A percentile compares a stretch with the other conserved stretches of the same genome.
Conservation (phyloP, 2,113 vertebrate species). For the Seriola dumerili region DNA sequence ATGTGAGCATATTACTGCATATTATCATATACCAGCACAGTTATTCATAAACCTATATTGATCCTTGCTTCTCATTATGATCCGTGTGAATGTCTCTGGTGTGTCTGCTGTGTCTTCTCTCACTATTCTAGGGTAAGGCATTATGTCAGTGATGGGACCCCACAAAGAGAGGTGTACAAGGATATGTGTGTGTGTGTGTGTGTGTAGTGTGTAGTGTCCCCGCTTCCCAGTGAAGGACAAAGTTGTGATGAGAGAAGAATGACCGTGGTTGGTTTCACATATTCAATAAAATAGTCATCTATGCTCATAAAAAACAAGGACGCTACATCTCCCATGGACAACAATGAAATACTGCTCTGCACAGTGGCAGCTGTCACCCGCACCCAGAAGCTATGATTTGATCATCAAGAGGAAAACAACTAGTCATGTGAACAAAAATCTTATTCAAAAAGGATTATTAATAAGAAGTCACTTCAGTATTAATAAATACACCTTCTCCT, state of each 20-base stretch:
- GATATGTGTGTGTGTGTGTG: too few relatives aligned
- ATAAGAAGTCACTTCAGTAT: neutral
- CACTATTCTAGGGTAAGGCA: too few relatives aligned
- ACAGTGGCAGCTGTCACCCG: constrained; percentile 26
- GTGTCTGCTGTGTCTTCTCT: neutral
- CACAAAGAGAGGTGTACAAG: too few relatives aligned
- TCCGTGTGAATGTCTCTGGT: neutral
- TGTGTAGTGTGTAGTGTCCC: constrained; percentile 10
- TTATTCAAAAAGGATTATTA: neutral
- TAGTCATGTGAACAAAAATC: neutral
- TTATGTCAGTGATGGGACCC: too few relatives aligned
- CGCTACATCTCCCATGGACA: constrained; percentile 58
- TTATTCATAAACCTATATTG: neutral
- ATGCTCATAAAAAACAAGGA: constrained; percentile 72
- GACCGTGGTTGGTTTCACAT: constrained; percentile 68
- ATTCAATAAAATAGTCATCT: constrained; percentile 76
- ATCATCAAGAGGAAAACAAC: neutral
- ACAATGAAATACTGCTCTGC: constrained; percentile 54
- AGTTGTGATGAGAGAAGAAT: constrained; percentile 62
- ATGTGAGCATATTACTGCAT: neutral
- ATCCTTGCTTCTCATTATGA: neutral
- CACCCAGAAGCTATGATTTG: constrained; percentile 2
- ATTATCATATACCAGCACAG: neutral
- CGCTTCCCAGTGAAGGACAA: constrained; percentile 66
- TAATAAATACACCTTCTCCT: neutral